Conservation (phyloP, 2,888 invertebrate species). For the Liopterus haemorrhoidalis region DNA sequence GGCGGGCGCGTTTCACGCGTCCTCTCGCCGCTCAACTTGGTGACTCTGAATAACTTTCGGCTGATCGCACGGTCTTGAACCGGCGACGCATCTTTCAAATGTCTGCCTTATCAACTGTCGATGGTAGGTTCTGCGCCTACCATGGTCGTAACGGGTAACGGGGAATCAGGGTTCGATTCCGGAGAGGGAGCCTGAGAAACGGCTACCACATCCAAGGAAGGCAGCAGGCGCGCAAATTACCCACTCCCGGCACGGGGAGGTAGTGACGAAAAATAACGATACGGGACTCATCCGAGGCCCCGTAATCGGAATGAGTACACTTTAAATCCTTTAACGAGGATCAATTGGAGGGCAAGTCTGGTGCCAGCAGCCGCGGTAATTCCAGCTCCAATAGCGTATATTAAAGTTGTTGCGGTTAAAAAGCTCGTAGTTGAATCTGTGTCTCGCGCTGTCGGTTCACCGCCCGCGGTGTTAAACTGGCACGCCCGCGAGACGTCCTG, state of each 20-base stretch:
- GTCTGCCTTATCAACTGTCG: constrained; percentile 43
- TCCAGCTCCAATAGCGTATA: no score
- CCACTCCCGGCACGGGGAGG: constrained; percentile 50
- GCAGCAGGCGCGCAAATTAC: constrained; percentile 19
- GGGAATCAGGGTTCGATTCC: constrained; percentile 60
- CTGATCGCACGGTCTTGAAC: constrained; percentile 40
- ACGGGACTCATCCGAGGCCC: not conserved
- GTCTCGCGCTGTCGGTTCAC: no score
- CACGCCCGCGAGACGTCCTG: no score
- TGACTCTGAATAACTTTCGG: constrained; percentile 47
- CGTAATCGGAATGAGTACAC: constrained; percentile 29
- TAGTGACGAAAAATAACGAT: constrained; percentile 60
- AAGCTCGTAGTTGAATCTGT: constrained; percentile 56
- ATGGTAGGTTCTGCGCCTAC: constrained; percentile 58
- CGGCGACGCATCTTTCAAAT: constrained; percentile 54
- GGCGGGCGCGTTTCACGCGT: no score
- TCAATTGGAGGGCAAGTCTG: constrained; percentile 10
- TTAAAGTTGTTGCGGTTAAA: constrained; percentile 48
- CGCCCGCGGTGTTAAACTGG: no score
- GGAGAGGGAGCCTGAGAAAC: constrained; percentile 10
- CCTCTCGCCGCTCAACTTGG: constrained; percentile 48
- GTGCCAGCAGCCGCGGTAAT: constrained; percentile 8
- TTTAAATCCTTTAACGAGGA: constrained; percentile 19
- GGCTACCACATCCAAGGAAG: no score
- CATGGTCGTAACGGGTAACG: constrained; percentile 62